Evolutionary conservation across 2,113 vertebrate genomes (phyloP), one percentile per base, ranked within the genome.

Genomic region (Atrichornis clamosus): DNA sequence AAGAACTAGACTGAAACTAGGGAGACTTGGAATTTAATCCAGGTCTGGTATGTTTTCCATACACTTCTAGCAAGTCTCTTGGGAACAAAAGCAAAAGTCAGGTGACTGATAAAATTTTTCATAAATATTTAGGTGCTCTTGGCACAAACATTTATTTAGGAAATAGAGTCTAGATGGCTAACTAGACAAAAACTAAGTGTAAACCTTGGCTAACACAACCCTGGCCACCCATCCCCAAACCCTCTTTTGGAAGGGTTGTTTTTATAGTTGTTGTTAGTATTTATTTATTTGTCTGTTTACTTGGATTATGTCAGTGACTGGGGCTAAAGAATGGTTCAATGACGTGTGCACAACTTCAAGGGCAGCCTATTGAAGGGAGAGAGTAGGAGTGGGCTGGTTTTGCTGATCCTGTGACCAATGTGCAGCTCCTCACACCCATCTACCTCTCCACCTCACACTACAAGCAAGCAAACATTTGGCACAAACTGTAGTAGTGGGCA

Each of bases 361-460:
- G 35, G 27, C 30, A 72, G 30, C 23, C 50, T 4, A 15, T 24
- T 41, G 35, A 63, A 78, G 30, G 33, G 49, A 47, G 84, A 74
- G 16, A 63, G 39, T 8, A 41, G 28, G 47, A 50, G 59, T 20
- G 33, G 39, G 18, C 39, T 63, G 64, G 21, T 19, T 82, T 82
- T 82, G 35, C 65, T 79, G 58, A 37, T 19, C 15, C 15, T 8
- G 7, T 67, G 33, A 44, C 41, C 42, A 15, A 1, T 2, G 33
- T 33, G 47, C 74, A 81, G 26, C 37, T 83, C 63, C 50, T 89
- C 32, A 16, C 55, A 59, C 33, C 24, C 56, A 46, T 0, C 0
- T 26, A n/a, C 32, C n/a, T 35, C n/a, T 1, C 0, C 35, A 76
- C 8, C 13, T 49, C 80, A 64, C 1, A 0, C n/a, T 58, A 47